Evolutionary conservation across 1,140 invertebrate species (phyloP), one percentile per base, ranked within the genome.

Genomic region (Ostrea edulis): DNA sequence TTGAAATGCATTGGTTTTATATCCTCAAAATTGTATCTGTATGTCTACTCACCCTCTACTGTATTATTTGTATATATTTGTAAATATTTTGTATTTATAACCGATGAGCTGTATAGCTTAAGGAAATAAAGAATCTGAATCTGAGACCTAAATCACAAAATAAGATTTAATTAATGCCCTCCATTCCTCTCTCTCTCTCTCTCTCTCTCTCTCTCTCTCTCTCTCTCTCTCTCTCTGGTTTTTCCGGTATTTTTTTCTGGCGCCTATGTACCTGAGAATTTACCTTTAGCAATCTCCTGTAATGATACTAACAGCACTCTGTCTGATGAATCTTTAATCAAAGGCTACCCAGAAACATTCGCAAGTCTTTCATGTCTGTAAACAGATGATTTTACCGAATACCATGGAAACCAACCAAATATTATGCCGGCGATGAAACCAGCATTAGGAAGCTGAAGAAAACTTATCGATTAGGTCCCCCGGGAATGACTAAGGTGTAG

Each of bases 341-440:
- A 77, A 77, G 25, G 29, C 68, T 11, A 14, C 25, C 14, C 9
- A 35, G 29, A 77, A 29, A 77, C 11, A 77, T n/a, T 14, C 22
- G 29, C 68, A 25, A 77, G 68, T 29, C 4, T 25, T 77, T 35
- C 25, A 12, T 25, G 22, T 11, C 29, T 35, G 68, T 29, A 77
- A 77, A 25, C 68, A 77, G 68, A 77, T 14, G 25, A 14, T 25
- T 12, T 35, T 25, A 29, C 68, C 25, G 12, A 77, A 29, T 77
- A 77, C 68, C 68, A 77, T 77, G 29, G 68, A 77, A 77, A 77
- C 68, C 68, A 25, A 25, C 68, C 25, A 77, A 77, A 77, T 77
- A 77, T 77, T 77, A 77, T 77, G 25, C 5, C 11, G 68, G 68
- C 14, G 14, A 5, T 35, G 68, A 35, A 77, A 17, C 25, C 9